Evolutionary conservation across 2,888 invertebrate genomes (phyloP).

Genomic region (Ormyrus rosae): DNA sequence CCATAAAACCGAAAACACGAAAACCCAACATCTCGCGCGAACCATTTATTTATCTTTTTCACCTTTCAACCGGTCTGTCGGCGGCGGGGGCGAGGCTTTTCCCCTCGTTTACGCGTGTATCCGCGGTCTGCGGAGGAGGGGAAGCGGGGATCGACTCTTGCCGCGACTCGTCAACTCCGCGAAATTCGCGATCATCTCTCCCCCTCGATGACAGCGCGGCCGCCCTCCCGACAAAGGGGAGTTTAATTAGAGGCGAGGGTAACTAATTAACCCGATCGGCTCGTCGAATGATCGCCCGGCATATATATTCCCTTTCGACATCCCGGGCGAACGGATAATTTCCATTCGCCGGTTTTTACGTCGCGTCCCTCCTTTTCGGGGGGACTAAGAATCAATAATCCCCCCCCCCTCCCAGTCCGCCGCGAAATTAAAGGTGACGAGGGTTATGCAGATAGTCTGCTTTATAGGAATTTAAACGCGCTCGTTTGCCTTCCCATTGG

Average conservation of each 20-base stretch:
- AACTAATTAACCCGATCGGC: conserved; percentile 62
- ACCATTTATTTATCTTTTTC: too few species aligned
- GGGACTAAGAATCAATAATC: conserved; percentile 50
- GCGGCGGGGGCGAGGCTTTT: too few species aligned
- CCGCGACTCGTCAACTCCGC: conserved; percentile 13
- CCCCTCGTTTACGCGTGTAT: too few species aligned
- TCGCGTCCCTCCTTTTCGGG: background rate
- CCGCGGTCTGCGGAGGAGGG: too few species aligned
- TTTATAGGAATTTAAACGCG: conserved; percentile 20
- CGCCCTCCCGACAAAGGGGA: conserved; percentile 57
- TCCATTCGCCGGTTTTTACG: conserved; percentile 33
- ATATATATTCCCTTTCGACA: conserved; percentile 2
- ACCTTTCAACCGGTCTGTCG: too few species aligned
- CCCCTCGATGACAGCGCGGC: conserved; percentile 43
- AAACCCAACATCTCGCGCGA: too few species aligned
- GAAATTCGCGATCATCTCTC: conserved; percentile 63
- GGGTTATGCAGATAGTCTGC: background rate
- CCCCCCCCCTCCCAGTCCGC: background rate
- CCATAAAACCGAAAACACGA: too few species aligned
- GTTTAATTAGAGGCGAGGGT: conserved; percentile 62
- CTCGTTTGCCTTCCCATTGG: background rate
- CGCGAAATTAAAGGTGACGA: conserved; percentile 23
- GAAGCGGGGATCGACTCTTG: background rate
- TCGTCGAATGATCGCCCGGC: conserved; percentile 43
- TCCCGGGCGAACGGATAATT: conserved; percentile 15